Evolutionary conservation across 2,888 invertebrate genomes (phyloP).

Genomic region (Sphecodes monilicornis): DNA sequence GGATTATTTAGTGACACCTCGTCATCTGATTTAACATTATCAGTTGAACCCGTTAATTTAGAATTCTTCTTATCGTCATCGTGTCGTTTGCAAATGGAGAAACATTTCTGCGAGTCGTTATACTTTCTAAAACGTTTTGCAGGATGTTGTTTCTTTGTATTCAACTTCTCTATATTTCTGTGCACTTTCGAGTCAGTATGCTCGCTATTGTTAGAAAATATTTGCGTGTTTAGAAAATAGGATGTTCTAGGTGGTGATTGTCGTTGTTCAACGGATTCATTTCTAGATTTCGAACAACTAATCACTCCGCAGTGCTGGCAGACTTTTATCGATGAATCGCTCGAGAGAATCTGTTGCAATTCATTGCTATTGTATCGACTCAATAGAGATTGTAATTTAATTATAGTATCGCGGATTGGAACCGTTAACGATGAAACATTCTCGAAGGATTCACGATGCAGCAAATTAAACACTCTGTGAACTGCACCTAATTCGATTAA

Average conservation of each 20-base stretch:
- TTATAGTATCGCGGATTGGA: constrained; percentile 57
- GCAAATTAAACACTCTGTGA: constrained; percentile 56
- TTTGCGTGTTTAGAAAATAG: constrained; percentile 32
- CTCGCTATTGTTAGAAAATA: neutral
- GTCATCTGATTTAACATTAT: neutral
- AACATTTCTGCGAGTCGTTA: neutral
- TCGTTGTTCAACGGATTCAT: neutral
- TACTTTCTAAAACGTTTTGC: neutral
- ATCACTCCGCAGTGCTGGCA: constrained; percentile 75
- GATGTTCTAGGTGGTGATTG: constrained; percentile 17
- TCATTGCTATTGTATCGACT: constrained; percentile 45
- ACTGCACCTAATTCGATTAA: constrained; percentile 65
- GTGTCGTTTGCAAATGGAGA: neutral
- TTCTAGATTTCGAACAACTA: constrained; percentile 38
- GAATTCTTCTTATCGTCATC: neutral
- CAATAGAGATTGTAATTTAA: constrained; percentile 58
- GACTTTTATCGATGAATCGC: constrained; percentile 62
- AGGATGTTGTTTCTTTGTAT: neutral
- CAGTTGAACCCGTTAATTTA: neutral
- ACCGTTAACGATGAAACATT: constrained; percentile 40
- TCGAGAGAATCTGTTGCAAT: constrained; percentile 58
- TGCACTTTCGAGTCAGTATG: neutral
- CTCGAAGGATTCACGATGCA: constrained; percentile 53
- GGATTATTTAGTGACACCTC: too few relatives aligned
- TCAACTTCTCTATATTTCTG: neutral